Evolutionary conservation across 1,140 invertebrate species (phyloP), one percentile per base, ranked within the genome.

Genomic region (Cepaea nemoralis): DNA sequence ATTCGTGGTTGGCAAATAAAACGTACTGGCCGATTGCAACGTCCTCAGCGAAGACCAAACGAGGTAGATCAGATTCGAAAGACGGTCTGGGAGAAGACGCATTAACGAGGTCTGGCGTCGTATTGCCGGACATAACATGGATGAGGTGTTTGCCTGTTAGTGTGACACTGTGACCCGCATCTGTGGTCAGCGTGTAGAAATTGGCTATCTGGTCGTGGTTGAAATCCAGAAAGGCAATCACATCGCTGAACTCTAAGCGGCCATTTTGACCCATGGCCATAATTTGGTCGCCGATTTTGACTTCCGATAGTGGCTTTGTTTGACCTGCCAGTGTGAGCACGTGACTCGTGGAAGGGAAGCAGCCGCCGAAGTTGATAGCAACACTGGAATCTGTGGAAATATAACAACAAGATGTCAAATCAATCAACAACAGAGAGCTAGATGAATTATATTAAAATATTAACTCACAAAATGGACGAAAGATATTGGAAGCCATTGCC

Each of bases 221-320:
- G 80, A 95, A 93, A 89, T 99, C 97, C 85, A 99, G 93, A 91
- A 98, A 98, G 69, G 96, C 93, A 73, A 97, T 93, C n/a, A 97
- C 96, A 89, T 96, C 94, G 90, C 95, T 96, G 92, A 94, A 98
- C 19, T 94, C 93, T 6, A 95, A 88, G 69, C 94, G 91, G 5
- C 95, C 95, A 3, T 93, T 91, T 31, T 92, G 82, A 31, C n/a
- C 12, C 79, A 95, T 89, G n/a, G 96, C 93, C n/a, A 97, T 93
- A 37, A 99, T 94, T 42, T 92, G 90, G 77, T 98, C 97, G 5
- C 97, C 97, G 31, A 95, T 91, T 70, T 88, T 87, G n/a, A 99
- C 85, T 24, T 95, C 92, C 50, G 93, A 93, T 86, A 96, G 92
- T 14, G 84, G 82, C 87, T 76, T 83, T 81, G 86, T 85, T 80